These are phyloP conservation scores for Aix galericulata DNA, from an alignment of 2,113 vertebrate genomes.

Conservation along the genomic window DNA sequence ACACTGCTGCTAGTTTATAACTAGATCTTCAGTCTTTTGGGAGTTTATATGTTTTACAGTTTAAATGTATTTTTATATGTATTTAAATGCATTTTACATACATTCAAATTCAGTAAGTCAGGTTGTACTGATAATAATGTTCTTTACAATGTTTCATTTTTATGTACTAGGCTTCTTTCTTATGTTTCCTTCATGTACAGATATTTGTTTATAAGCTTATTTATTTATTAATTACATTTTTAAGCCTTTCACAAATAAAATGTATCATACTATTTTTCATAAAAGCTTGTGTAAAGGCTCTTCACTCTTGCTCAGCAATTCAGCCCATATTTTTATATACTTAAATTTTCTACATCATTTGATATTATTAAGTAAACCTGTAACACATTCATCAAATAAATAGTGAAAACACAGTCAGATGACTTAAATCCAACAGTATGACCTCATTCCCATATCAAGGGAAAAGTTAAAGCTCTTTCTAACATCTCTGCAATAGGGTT, in stretches of 20 bases:
- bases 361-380: constrained; percentile 43
- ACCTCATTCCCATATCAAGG: background rate
- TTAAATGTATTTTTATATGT: background rate
- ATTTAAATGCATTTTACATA: background rate
- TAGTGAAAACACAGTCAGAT: background rate
- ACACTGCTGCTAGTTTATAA: background rate
- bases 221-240: constrained; percentile 70
- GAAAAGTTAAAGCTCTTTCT: background rate
- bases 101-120: background rate
- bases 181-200: constrained; percentile 45
- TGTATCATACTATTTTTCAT: constrained; percentile 55
- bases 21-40: background rate
- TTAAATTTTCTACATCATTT: constrained; percentile 51
- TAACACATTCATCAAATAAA: constrained; percentile 46
- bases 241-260: constrained; percentile 71
- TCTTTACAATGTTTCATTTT: background rate
- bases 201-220: constrained; percentile 56
- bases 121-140: background rate
- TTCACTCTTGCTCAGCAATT: constrained; percentile 60
- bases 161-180: background rate
- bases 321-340: constrained; percentile 55
- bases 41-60: background rate
- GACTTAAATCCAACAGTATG: constrained; percentile 15
- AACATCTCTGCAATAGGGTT: background rate
- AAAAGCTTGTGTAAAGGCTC: constrained; percentile 47